Evolutionary conservation across 2,797 vertebrate species (phyloP).

Genomic region (Enteromius viviparus): DNA sequence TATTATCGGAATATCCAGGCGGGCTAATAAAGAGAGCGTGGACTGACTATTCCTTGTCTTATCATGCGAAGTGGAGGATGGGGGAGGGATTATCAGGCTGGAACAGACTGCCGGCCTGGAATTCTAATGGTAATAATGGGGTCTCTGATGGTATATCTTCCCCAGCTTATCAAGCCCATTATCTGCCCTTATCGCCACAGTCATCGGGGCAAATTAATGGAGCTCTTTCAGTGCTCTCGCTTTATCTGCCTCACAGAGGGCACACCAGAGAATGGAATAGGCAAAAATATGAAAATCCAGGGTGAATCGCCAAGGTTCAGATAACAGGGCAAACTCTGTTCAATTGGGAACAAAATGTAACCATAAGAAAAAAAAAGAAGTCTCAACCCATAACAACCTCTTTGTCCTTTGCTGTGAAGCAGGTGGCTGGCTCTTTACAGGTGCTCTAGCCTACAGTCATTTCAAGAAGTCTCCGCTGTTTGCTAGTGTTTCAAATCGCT

Average conservation of each 20-base stretch:
- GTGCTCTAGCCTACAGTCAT: constrained; percentile 16
- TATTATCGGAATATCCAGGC: constrained; percentile 93
- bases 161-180: constrained; percentile 88
- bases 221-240: constrained; percentile 88
- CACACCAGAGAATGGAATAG: constrained; percentile 89
- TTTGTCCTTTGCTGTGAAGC: constrained; percentile 78
- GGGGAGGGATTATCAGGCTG: constrained; percentile 86
- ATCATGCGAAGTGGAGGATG: constrained; percentile 85
- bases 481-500: constrained; percentile 31
- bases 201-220: constrained; percentile 95
- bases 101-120: constrained; percentile 90
- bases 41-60: constrained; percentile 93
- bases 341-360: constrained; percentile 72
- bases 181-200: constrained; percentile 89
- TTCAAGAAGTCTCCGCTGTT: constrained; percentile 15
- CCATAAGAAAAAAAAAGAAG: constrained; percentile 5
- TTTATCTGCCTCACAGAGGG: constrained; percentile 88
- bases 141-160: constrained; percentile 92
- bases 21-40: constrained; percentile 89
- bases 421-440: constrained; percentile 62
- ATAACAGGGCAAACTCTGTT: constrained; percentile 84
- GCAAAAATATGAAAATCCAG: constrained; percentile 93
- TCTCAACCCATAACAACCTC: constrained; percentile 78
- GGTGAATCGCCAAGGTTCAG: constrained; percentile 87
- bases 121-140: constrained; percentile 94